A percentile compares a stretch with the other conserved stretches of the same genome.
These are phyloP conservation scores for Chaetophractus vellerosus DNA, from an alignment of 2,797 vertebrate species.

Conservation along the genomic window DNA sequence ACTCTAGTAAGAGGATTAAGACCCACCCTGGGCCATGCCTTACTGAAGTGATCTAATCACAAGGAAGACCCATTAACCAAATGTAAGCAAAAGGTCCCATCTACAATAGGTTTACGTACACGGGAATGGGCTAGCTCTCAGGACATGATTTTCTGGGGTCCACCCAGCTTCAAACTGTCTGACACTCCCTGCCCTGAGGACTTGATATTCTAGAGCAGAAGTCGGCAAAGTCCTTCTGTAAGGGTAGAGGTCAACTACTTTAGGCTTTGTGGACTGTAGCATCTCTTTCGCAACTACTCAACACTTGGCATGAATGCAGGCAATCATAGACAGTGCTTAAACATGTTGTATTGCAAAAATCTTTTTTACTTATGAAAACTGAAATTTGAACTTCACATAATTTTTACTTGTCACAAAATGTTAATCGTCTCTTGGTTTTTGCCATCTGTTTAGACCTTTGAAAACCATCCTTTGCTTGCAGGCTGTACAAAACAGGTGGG, in stretches of 20 bases:
- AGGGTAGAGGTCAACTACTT: background rate
- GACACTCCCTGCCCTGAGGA: too few relatives aligned
- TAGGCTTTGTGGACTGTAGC: fast-evolving
- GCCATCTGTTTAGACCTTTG: background rate
- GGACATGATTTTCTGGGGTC: too few relatives aligned
- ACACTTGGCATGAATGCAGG: background rate
- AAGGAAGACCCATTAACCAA: too few relatives aligned
- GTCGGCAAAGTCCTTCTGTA: background rate
- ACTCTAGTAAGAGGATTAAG: too few relatives aligned
- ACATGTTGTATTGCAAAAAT: background rate
- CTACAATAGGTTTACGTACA: too few relatives aligned
- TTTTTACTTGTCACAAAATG: background rate
- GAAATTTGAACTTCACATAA: background rate
- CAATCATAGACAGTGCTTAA: fast-evolving
- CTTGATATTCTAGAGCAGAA: background rate
- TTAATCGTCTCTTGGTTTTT: background rate
- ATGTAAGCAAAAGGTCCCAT: too few relatives aligned
- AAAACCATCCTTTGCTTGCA: background rate
- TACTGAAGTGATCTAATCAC: too few relatives aligned
- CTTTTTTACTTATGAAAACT: background rate
- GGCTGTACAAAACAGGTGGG: too few relatives aligned
- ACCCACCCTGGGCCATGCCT: too few relatives aligned
- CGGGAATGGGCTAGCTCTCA: too few relatives aligned
- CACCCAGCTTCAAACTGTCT: too few relatives aligned
- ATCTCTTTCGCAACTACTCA: fast-evolving